phyloP scores from a whole-genome alignment of 2,113 vertebrate genomes.

The Mormyrus iriodes region DNA sequence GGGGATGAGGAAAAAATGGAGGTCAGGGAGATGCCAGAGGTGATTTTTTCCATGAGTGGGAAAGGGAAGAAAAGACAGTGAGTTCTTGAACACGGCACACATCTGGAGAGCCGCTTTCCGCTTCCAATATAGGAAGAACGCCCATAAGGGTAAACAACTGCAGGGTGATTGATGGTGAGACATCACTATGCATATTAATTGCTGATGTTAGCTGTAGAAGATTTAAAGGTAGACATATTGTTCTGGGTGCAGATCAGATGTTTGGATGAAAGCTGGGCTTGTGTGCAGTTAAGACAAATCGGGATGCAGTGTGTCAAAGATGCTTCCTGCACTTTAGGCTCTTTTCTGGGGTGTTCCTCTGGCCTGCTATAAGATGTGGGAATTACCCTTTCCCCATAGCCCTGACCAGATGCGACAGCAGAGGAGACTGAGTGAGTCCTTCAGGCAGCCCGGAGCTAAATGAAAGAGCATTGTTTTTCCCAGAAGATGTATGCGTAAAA shows the following conservation, averaged over 20 bases:
- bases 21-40: constrained; percentile 9
- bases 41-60: neutral
- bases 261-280: neutral
- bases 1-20: neutral
- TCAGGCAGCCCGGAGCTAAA: neutral
- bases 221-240: neutral
- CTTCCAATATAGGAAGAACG: neutral
- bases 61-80: neutral
- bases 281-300: neutral
- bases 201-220: neutral
- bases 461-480: neutral
- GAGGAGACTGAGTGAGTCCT: neutral
- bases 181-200: neutral
- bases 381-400: neutral
- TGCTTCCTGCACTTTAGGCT: neutral
- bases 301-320: neutral
- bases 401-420: neutral
- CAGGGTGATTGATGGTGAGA: neutral
- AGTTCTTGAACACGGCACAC: neutral
- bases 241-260: neutral
- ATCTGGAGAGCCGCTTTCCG: constrained; percentile 8
- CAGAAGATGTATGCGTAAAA: neutral
- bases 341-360: neutral
- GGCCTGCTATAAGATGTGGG: neutral
- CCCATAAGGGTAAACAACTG: neutral